phyloP scores from a whole-genome alignment of 2,888 invertebrate genomes.

The Plebejus melissa region DNA sequence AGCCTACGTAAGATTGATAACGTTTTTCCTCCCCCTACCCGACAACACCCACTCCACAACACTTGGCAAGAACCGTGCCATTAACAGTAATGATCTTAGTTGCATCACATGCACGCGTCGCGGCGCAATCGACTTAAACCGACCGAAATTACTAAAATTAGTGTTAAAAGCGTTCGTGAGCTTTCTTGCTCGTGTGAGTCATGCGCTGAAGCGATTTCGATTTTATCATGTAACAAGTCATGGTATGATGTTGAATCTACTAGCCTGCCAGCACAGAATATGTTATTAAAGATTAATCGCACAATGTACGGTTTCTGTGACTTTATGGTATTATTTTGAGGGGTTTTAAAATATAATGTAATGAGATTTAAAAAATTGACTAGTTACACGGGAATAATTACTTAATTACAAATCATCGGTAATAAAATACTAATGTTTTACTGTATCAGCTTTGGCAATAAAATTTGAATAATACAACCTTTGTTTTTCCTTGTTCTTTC shows the following conservation, averaged over 20 bases:
- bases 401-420: neutral
- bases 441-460: neutral
- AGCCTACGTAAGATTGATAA: neutral
- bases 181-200: conserved; percentile 36
- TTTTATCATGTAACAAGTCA: neutral
- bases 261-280: too few relatives aligned
- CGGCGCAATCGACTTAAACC: conserved; percentile 41
- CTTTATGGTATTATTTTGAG: too few relatives aligned
- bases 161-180: conserved; percentile 54
- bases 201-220: conserved; percentile 29
- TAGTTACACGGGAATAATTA: neutral
- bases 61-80: conserved; percentile 18
- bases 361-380: too few relatives aligned
- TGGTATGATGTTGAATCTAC: too few relatives aligned
- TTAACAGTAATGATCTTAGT: conserved; percentile 36
- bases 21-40: neutral
- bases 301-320: too few relatives aligned
- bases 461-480: neutral
- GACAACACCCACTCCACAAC: neutral
- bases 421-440: neutral
- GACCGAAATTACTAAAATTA: conserved; percentile 59
- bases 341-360: too few relatives aligned
- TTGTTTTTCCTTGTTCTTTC: neutral
- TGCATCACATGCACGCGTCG: conserved; percentile 33
- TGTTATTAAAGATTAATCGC: too few relatives aligned